Evolutionary conservation across 2,797 vertebrate species (phyloP).

Genomic region (Echeneis naucrates): DNA sequence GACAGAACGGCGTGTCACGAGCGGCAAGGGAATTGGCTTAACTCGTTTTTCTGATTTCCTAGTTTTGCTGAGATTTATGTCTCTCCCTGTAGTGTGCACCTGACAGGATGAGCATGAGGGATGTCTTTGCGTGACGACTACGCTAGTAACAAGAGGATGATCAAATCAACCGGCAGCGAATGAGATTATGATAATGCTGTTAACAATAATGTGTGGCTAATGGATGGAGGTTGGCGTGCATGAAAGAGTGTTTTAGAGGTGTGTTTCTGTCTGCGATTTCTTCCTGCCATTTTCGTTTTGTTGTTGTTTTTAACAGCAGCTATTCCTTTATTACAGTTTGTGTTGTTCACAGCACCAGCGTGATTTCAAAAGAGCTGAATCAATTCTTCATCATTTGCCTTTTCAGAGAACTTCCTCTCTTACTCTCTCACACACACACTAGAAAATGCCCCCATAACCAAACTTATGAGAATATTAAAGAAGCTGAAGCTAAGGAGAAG

Average conservation of each 20-base stretch:
- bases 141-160: constrained; percentile 83
- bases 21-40: constrained; percentile 59
- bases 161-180: constrained; percentile 80
- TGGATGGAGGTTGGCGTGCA: constrained; percentile 77
- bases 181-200: constrained; percentile 83
- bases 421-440: neutral
- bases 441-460: neutral
- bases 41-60: constrained; percentile 66
- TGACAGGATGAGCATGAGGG: constrained; percentile 78
- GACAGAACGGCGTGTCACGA: constrained; percentile 46
- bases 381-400: neutral
- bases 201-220: constrained; percentile 87
- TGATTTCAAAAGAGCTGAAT: neutral
- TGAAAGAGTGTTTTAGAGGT: constrained; percentile 74
- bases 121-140: constrained; percentile 82
- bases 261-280: constrained; percentile 50
- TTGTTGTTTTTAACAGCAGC: constrained; percentile 6
- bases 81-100: constrained; percentile 65
- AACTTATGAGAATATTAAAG: neutral
- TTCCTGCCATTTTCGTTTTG: constrained; percentile 50
- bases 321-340: constrained; percentile 5
- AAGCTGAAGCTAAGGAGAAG: neutral
- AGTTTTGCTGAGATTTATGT: constrained; percentile 74
- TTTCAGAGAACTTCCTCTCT: neutral
- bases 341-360: neutral